Evolutionary conservation across 2,113 vertebrate species (phyloP), one percentile per base, ranked within the genome.

Genomic region (Datnioides undecimradiatus): DNA sequence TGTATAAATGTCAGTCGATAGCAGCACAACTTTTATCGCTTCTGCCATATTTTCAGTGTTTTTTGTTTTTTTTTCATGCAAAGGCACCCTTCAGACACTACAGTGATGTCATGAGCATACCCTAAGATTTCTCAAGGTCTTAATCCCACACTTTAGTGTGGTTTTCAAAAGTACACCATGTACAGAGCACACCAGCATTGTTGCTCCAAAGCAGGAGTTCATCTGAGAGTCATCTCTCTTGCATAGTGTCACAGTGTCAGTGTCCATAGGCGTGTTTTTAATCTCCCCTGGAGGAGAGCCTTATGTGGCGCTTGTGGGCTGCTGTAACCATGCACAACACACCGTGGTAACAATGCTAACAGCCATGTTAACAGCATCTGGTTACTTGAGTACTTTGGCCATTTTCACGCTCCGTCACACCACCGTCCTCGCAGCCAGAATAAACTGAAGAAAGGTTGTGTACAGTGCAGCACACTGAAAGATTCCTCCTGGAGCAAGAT

Each of bases 161-260:
- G 62, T 79, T 87, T 73, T 73, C 51, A 81, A 89, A 87, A 82
- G 82, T 71, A 77, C 84, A 79, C 21, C 41, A 79, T 79, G 72
- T 87, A 73, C 73, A 81, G 59, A 86, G 60, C 76, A 87, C 58
- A 38, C 33, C 59, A 62, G 64, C 63, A 74, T 74, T 87, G 76
- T 85, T 82, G 55, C 19, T 78, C 36, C 73, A 66, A 48, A 82
- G 54, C 25, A 58, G 46, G 46, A 67, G 72, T 86, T 89, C 33
- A 80, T 79, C 43, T 43, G 57, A 64, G 52, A 58, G 55, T 84
- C 75, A 60, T 85, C 65, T 41, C 17, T 76, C 80, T 60, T 63
- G 34, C 38, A 67, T 43, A 46, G 57, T 85, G 70, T 68, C 70
- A 52, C 34, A 40, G 72, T 62, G 71, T 85, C 57, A 6, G 59